Conservation (phyloP, 2,113 vertebrate species). For the Syngnathus floridae region DNA sequence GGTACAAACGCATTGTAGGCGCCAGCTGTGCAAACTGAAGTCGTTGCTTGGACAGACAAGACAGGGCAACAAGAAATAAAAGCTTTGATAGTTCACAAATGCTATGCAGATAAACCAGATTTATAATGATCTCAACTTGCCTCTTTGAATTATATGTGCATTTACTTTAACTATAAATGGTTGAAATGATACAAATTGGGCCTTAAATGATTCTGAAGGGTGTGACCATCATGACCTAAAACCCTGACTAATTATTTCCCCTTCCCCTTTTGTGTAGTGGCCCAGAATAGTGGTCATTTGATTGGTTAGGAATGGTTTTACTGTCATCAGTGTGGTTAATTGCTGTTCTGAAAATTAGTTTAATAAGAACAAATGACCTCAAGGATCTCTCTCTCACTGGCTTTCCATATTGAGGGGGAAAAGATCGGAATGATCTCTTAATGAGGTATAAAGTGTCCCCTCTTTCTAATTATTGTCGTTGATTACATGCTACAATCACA, state of each 20-base stretch:
- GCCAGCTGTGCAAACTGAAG: too few species aligned
- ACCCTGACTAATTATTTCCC: slow-evolving; percentile 46
- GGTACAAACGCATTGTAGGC: too few species aligned
- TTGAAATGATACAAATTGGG: slow-evolving; percentile 2
- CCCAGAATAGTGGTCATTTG: slow-evolving; percentile 28
- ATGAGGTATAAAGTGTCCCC: slow-evolving; percentile 42
- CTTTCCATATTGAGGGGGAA: slow-evolving; percentile 6
- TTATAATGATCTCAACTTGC: neutral
- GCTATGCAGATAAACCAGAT: too few species aligned
- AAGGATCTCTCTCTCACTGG: slow-evolving; percentile 16
- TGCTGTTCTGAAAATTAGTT: slow-evolving; percentile 44
- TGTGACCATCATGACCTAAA: slow-evolving; percentile 47
- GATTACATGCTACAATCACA: slow-evolving; percentile 44
- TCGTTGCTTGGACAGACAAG: too few species aligned
- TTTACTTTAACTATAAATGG: slow-evolving; percentile 6
- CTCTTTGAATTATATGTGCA: neutral
- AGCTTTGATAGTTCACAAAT: too few species aligned
- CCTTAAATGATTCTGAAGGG: slow-evolving; percentile 23
- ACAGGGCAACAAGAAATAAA: too few species aligned
- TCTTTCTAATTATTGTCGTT: slow-evolving; percentile 47
- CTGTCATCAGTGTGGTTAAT: slow-evolving; percentile 47
- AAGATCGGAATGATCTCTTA: slow-evolving; percentile 45
- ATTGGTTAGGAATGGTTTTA: slow-evolving; percentile 32
- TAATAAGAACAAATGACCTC: slow-evolving; percentile 50
- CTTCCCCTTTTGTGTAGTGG: slow-evolving; percentile 39